Evolutionary conservation across 1,140 invertebrate species (phyloP).

Genomic region (Bombus breviceps): DNA sequence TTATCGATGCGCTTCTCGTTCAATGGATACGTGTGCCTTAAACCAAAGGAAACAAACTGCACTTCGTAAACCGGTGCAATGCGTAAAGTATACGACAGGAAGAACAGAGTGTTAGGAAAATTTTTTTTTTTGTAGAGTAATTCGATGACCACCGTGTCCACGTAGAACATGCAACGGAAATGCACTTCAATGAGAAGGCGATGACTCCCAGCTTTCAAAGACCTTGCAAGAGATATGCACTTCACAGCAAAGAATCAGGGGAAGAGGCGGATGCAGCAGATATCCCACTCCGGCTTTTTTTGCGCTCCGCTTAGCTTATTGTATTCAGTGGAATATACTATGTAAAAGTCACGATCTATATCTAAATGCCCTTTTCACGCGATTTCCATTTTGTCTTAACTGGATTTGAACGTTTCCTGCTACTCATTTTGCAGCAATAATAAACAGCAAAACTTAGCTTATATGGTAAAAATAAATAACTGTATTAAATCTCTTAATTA

Average conservation of each 20-base stretch:
- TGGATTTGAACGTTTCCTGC: background rate
- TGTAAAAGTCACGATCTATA: background rate
- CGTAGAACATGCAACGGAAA: constrained; percentile 44
- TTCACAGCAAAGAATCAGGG: constrained; percentile 34
- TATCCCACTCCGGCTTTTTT: constrained; percentile 27
- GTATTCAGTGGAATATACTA: background rate
- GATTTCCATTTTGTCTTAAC: background rate
- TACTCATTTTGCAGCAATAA: background rate
- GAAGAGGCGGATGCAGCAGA: constrained; percentile 31
- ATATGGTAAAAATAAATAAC: background rate
- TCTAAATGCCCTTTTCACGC: background rate
- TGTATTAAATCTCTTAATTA: background rate
- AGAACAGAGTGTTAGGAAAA: constrained; percentile 1
- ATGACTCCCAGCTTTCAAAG: constrained; percentile 45
- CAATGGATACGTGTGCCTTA: background rate
- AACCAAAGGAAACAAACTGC: constrained; percentile 6
- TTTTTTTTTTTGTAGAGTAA: constrained; percentile 2
- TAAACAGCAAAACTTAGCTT: background rate
- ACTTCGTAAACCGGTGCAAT: constrained; percentile 2
- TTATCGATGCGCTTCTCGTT: background rate
- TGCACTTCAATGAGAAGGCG: constrained; percentile 39
- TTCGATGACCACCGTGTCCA: constrained; percentile 41
- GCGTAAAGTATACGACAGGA: constrained; percentile 7
- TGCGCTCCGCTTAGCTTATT: background rate
- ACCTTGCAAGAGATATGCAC: constrained; percentile 33